Evolutionary conservation across 2,888 invertebrate species (phyloP), one percentile per base, ranked within the genome.

Genomic region (Mongoloraphidia duomilia): DNA sequence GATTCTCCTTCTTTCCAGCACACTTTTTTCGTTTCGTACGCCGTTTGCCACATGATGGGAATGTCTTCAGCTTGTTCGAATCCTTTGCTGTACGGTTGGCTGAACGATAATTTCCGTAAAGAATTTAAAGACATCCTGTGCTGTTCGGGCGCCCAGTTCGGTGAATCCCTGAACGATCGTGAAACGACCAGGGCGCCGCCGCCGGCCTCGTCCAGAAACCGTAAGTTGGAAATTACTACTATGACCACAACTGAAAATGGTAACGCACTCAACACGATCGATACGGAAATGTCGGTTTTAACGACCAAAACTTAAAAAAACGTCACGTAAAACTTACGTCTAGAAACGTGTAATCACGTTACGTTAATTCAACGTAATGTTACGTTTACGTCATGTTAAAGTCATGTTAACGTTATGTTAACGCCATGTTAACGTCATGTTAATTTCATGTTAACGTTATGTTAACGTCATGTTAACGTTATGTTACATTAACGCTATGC

Each of bases 1-100:
- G 26, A 26, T 26, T 39, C 10, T 14, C 11, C 11, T 42, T 26
- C 14, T 11, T 43, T 51, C 12, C 51, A 53, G 46, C 66, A 67
- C 55, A 48, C 42, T 10, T 66, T 68, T 66, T 65, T 66, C 60
- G 65, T 53, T 8, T 47, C 49, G n/a, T 56, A 72, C 56, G 73
- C 76, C 37, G 66, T 76, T 54, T 77, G 77, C 55, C 82, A 83
- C 59, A 72, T 82, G 70, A 71, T 79, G 54, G 82, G 90, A 8
- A 88, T 93, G 82, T 86, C 87, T 9, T 90, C 90, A 46, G 91
- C 92, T 2, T 92, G 91, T 57, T 84, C 89, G 34, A 94, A 94
- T 65, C 93, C 93, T 0, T 71, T 94, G 17, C 75, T 93, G 2
- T 94, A 94, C 66, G 94, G 93, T 9, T 91, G 91, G 83, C 72